phyloP scores from a whole-genome alignment of 1,140 invertebrate genomes.

The Mylabris phalerata region DNA sequence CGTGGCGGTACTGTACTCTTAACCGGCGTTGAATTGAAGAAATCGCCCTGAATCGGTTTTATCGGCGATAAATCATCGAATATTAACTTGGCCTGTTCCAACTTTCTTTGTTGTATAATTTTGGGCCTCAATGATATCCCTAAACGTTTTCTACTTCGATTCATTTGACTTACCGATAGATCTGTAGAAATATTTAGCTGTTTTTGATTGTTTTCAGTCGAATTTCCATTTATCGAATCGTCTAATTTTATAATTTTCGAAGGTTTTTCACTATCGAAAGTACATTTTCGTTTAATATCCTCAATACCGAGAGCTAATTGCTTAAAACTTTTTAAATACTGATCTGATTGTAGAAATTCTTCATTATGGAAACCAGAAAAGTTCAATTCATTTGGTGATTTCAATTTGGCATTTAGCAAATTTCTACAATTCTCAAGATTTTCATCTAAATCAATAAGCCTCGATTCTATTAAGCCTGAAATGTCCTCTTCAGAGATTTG shows the following conservation, averaged over 20 bases:
- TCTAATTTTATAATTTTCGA: neutral
- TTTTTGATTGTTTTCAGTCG: neutral
- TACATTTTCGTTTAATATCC: conserved; percentile 1
- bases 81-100: conserved; percentile 19
- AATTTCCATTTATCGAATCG: neutral
- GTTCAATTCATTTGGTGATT: too few species aligned
- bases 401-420: too few species aligned
- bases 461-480: too few species aligned
- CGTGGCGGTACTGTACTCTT: neutral
- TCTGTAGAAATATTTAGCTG: neutral
- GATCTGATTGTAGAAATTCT: neutral
- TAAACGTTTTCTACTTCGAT: conserved; percentile 11
- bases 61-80: conserved; percentile 25
- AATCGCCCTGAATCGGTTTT: conserved; percentile 9
- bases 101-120: conserved; percentile 16
- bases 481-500: neutral
- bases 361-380: neutral
- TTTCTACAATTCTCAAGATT: too few species aligned
- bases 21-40: conserved; percentile 8
- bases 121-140: conserved; percentile 14
- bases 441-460: too few species aligned
- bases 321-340: neutral
- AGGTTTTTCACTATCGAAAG: too few species aligned
- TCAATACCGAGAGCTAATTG: neutral
- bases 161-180: neutral